These are phyloP conservation scores for Callipepla squamata DNA, from an alignment of 2,113 vertebrate genomes.

Conservation along the genomic window DNA sequence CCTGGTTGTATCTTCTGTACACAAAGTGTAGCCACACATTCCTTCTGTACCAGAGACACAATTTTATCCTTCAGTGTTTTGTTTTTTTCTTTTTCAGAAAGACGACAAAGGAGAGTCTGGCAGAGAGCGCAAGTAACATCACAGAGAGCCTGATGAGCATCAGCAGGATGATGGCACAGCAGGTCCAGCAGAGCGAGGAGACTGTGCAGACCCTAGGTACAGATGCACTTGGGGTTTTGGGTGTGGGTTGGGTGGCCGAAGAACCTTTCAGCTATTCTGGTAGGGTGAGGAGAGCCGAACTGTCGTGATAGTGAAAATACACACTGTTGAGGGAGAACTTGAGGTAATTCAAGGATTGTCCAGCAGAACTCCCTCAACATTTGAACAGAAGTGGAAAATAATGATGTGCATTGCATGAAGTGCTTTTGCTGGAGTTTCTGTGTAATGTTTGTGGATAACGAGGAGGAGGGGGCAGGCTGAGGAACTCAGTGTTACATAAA, in stretches of 20 bases:
- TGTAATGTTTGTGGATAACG: neutral
- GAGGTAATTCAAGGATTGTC: neutral
- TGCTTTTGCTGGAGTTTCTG: neutral
- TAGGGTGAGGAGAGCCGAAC: neutral
- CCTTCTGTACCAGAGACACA: neutral
- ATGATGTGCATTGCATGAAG: neutral
- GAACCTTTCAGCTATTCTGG: neutral
- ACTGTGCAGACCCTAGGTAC: conserved; percentile 89
- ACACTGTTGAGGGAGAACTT: neutral
- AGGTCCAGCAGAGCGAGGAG: conserved; percentile 94
- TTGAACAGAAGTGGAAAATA: neutral
- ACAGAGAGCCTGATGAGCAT: conserved; percentile 95
- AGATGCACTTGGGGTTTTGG: neutral
- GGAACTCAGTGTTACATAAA: neutral
- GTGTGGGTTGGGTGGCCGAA: neutral
- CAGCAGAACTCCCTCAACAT: neutral
- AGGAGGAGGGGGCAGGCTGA: neutral
- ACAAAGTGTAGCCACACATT: neutral
- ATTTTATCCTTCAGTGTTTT: neutral
- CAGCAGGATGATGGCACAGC: conserved; percentile 97
- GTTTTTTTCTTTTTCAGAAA: conserved; percentile 75
- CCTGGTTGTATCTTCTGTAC: neutral
- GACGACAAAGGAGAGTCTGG: conserved; percentile 89
- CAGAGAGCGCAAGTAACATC: conserved; percentile 88
- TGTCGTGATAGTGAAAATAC: neutral